Conservation (phyloP, 2,113 vertebrate species). For the Pachyramphus minor region DNA sequence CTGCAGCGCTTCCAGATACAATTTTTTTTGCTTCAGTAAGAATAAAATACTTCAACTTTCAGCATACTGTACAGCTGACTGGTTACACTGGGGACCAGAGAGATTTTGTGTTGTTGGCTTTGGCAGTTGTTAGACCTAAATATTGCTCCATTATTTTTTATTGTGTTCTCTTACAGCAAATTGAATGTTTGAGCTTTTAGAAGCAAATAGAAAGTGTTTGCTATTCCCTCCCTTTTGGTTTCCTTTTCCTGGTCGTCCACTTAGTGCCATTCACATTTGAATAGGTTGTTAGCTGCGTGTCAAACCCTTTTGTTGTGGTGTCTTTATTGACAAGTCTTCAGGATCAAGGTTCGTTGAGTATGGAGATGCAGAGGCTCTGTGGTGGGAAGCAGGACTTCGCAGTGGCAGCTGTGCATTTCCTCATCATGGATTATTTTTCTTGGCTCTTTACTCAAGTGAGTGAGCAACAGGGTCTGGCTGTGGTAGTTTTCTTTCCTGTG, state of each 20-base stretch:
- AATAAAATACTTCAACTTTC: not conserved
- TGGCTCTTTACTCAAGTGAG: not conserved
- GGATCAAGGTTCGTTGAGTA: not conserved
- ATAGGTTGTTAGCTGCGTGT: not conserved
- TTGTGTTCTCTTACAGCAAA: not conserved
- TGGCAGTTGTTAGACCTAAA: not conserved
- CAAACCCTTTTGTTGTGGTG: not conserved
- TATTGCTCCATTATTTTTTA: not conserved
- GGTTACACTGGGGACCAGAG: not conserved
- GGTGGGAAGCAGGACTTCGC: not conserved
- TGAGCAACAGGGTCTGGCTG: not conserved
- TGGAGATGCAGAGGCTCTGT: not conserved
- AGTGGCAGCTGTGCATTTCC: not conserved
- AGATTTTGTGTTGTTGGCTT: not conserved
- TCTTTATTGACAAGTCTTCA: not conserved
- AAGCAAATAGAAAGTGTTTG: not conserved
- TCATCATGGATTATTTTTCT: rapidly evolving
- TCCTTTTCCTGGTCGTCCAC: not conserved
- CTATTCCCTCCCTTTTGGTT: not conserved
- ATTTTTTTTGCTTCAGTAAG: not conserved
- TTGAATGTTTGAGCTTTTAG: not conserved
- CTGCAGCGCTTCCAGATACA: not conserved
- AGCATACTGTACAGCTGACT: not conserved
- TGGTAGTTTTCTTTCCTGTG: not conserved
- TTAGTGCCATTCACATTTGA: not conserved